These are phyloP conservation scores for Ephydatia muelleri DNA, from an alignment of 37 sponge, comb jelly and placozoan genomes.

Conservation along the genomic window DNA sequence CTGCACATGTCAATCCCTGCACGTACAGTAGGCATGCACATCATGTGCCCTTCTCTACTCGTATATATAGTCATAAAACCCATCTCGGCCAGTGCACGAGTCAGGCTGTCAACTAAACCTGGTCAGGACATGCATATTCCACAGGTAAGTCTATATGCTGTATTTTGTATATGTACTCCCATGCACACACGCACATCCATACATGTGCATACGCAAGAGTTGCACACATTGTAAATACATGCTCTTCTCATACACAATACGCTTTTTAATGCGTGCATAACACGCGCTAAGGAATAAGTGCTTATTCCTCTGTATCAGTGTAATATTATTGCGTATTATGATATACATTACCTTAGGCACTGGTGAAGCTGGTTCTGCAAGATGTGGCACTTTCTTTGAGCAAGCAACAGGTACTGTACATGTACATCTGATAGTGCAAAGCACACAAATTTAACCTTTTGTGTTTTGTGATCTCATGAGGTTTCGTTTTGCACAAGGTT, in stretches of 20 bases:
- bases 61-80: slow-evolving; percentile 35
- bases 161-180: not conserved
- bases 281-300: too few species aligned
- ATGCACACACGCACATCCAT: not conserved
- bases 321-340: not conserved
- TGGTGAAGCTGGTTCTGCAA: slow-evolving; percentile 44
- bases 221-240: not conserved
- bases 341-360: slow-evolving; percentile 4
- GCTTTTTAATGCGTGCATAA: too few species aligned
- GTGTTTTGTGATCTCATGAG: too few species aligned
- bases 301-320: not conserved
- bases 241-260: too few species aligned
- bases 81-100: slow-evolving; percentile 41
- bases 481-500: too few species aligned
- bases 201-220: not conserved
- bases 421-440: not conserved
- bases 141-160: not conserved
- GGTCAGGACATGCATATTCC: slow-evolving; percentile 47
- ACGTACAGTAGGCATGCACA: not conserved
- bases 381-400: slow-evolving; percentile 46
- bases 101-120: slow-evolving; percentile 46
- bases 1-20: not conserved
- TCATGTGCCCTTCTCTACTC: not conserved
- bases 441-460: not conserved
- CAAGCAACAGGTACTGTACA: slow-evolving; percentile 66